These are phyloP conservation scores for Habroteleia sp. DNA, from an alignment of 2,888 invertebrate species.

Conservation along the genomic window DNA sequence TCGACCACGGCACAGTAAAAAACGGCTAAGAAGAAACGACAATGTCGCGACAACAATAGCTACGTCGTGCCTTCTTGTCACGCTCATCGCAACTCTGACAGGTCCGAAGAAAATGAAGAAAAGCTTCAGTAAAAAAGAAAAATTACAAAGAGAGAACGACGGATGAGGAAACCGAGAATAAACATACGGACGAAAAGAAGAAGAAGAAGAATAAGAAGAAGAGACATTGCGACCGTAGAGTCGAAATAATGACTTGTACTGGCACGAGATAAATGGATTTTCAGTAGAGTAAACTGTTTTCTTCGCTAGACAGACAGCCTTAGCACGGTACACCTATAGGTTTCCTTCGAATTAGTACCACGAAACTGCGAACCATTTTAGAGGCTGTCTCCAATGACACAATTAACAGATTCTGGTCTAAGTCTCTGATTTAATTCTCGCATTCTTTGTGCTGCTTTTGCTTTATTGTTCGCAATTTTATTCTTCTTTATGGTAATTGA, in stretches of 20 bases:
- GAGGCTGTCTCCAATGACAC: conserved; percentile 11
- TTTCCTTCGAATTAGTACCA: conserved; percentile 40
- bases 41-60: conserved; percentile 56
- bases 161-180: conserved; percentile 12
- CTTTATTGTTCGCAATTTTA: too few species aligned
- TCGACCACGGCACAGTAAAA: conserved; percentile 37
- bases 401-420: conserved; percentile 14
- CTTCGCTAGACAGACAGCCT: conserved; percentile 28
- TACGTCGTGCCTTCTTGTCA: conserved; percentile 59
- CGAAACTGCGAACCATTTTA: conserved; percentile 3
- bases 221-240: conserved; percentile 29
- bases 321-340: conserved; percentile 29
- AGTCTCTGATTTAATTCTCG: not conserved
- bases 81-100: conserved; percentile 47
- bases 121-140: conserved; percentile 41
- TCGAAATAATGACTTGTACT: conserved; percentile 59
- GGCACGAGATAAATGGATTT: conserved; percentile 67
- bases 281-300: conserved; percentile 57
- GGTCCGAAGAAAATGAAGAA: conserved; percentile 47
- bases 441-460: too few species aligned
- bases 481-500: too few species aligned
- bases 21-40: conserved; percentile 49
- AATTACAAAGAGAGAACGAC: conserved; percentile 16
- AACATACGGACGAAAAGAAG: conserved; percentile 5
- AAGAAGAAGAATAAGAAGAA: too few species aligned